These are phyloP conservation scores for Antrozous pallidus DNA, from an alignment of 2,797 vertebrate genomes.

Conservation along the genomic window DNA sequence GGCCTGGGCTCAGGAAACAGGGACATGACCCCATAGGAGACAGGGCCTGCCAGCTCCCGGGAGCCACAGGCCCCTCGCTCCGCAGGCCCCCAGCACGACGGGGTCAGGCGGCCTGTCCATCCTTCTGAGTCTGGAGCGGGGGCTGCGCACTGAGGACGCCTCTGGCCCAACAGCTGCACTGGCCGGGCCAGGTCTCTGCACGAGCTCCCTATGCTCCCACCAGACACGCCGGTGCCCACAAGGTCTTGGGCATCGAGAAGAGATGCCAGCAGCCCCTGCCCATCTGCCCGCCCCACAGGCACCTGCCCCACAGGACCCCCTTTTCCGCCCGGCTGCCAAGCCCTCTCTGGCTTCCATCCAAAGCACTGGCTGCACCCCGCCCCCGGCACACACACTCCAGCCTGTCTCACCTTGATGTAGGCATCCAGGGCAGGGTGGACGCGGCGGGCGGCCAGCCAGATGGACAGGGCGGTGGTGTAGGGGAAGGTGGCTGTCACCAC, in stretches of 20 bases:
- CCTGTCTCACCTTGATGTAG: conserved; percentile 90
- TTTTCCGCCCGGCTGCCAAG: neutral
- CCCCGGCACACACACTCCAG: neutral
- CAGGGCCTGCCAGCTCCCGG: neutral
- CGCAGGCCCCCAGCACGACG: neutral
- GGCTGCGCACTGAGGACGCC: neutral
- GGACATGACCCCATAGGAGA: neutral
- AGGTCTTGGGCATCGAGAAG: neutral
- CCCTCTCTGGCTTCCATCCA: neutral
- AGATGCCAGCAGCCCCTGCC: neutral
- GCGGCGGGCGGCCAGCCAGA: conserved; percentile 85
- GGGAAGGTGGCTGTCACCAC: conserved; percentile 91
- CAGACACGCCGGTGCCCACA: neutral
- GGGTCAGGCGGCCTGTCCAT: neutral
- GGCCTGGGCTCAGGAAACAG: neutral
- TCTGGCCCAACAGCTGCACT: neutral
- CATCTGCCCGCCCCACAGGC: neutral
- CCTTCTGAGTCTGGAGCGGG: neutral
- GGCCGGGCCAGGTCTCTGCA: neutral
- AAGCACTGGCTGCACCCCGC: neutral
- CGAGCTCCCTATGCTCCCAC: neutral
- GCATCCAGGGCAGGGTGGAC: conserved; percentile 88
- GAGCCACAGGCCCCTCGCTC: neutral
- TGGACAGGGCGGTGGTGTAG: conserved; percentile 85
- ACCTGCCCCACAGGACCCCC: no score